Evolutionary conservation across 2,888 invertebrate species (phyloP), one percentile per base, ranked within the genome.

Genomic region (Eremobia ochroleuca): DNA sequence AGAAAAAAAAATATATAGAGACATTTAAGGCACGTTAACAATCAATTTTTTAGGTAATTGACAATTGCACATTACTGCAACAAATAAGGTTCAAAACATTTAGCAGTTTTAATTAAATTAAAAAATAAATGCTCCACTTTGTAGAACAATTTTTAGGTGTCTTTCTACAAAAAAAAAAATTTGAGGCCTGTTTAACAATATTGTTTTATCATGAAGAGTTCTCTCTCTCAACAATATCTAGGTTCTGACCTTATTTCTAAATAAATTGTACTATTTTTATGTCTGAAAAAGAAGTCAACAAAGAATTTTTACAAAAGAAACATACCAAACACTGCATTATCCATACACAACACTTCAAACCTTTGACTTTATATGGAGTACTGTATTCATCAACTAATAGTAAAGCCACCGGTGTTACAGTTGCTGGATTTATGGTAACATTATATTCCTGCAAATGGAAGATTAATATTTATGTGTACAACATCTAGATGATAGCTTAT

Each of bases 361-460:
- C 97, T 87, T 94, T 95, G 11, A 91, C 85, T 89, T 93, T 96
- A 83, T 95, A 94, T n/a, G 80, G 78, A 49, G 79, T 80, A 15
- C 92, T 87, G 82, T 92, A 94, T 82, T 97, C 96, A 84, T 96
- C 96, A 72, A 94, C 93, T 15, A 96, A 87, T 31, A 94, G 86
- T 43, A 97, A 85, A 55, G 94, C 88, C 43, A 94, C 85, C 37
- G 96, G 96, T 77, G 96, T 88, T 49, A 94, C 89, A 70, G 91
- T 91, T 6, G 91, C 85, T 52, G 94, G 92, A 71, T 92, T 92
- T 28, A 95, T 58, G 52, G 64, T 79, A 2, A 95, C 83, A 73
- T 92, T 90, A 79, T 92, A 95, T 18, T 90, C 86, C 96, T 96
- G 91, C 49, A 93, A 95, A 75, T 61, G 0, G 2, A 68, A 40